A percentile compares a stretch with the other conserved stretches of the same genome.
Evolutionary conservation across 2,797 vertebrate genomes (phyloP).

Genomic region (Trichosurus vulpecula): DNA sequence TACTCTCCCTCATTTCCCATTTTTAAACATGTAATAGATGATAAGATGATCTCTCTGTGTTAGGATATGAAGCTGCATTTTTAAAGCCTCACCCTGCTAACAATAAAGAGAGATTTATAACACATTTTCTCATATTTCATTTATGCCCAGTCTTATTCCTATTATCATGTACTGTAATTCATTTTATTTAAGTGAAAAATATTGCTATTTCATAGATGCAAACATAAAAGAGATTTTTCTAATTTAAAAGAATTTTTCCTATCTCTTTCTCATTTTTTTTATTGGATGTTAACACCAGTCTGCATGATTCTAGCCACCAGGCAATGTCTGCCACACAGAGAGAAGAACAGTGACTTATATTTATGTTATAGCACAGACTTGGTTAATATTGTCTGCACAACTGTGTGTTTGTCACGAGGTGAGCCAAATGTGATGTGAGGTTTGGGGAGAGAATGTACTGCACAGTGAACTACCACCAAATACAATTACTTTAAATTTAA

Average conservation of each 20-base stretch:
- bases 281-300: background rate
- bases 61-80: constrained; percentile 35
- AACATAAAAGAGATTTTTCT: background rate
- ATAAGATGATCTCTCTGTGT: background rate
- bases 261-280: constrained; percentile 12
- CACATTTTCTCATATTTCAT: constrained; percentile 61
- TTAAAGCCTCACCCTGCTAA: constrained; percentile 41
- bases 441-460: constrained; percentile 61
- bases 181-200: constrained; percentile 58
- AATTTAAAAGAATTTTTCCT: constrained; percentile 31
- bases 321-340: background rate
- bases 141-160: constrained; percentile 11
- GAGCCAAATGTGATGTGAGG: constrained; percentile 62
- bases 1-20: background rate
- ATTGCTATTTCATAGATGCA: constrained; percentile 49
- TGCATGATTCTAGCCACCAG: constrained; percentile 31
- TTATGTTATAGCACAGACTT: constrained; percentile 11
- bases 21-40: background rate
- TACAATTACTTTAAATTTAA: constrained; percentile 63
- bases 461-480: constrained; percentile 40
- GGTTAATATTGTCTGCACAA: constrained; percentile 38
- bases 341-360: background rate
- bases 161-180: constrained; percentile 18
- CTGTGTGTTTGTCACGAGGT: constrained; percentile 33
- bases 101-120: constrained; percentile 54